Base-by-base conservation (phyloP, 2,888 invertebrate species). In the Cerastoderma edule region DNA sequence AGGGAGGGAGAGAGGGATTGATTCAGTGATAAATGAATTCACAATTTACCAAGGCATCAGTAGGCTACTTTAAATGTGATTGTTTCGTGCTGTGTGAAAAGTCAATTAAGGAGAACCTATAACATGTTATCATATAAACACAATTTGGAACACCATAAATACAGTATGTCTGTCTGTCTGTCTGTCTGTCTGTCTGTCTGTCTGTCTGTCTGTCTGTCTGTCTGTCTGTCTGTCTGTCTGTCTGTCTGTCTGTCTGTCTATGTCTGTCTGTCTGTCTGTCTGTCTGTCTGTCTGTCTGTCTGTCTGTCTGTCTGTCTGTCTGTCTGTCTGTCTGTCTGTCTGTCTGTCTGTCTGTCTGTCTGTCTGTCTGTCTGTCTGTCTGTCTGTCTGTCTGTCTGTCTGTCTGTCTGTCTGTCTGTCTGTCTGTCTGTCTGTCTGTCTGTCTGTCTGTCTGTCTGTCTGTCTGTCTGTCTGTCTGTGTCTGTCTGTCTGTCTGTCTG, bases 401-500 rank as follows among this genome's bases (percentile, higher is more conserved):
- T 39, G 39, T 39, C 39, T 39, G 39, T 39, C 39, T 39, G 39
- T 39, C 39, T 39, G 39, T 39, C 10, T 39, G 10, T 39, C 10
- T 39, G 10, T 39, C 10, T 39, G 10, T 39, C 10, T 39, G 10
- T 39, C 10, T 39, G 10, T 39, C 10, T 39, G 10, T 39, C 10
- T 39, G 10, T 39, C 10, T 39, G 10, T 39, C 10, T 39, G 10
- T 39, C 10, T 39, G 10, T 39, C 10, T 39, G 10, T 39, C 10
- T 39, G 10, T 39, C 10, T 53, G 16, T 53, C 13, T 22, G 16
- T n/a, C 13, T 53, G 6, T 53, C 13, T 53, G 16, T 53, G 53
- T 53, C 53, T 53, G n/a, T 22, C 53, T 53, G n/a, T 53, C 24
- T 53, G n/a, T 53, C 53, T 53, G 53, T 53, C 53, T 53, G 53